A percentile compares a stretch with the other conserved stretches of the same genome.
Conservation (phyloP, 2,888 invertebrate species). For the Norana najaformis region DNA sequence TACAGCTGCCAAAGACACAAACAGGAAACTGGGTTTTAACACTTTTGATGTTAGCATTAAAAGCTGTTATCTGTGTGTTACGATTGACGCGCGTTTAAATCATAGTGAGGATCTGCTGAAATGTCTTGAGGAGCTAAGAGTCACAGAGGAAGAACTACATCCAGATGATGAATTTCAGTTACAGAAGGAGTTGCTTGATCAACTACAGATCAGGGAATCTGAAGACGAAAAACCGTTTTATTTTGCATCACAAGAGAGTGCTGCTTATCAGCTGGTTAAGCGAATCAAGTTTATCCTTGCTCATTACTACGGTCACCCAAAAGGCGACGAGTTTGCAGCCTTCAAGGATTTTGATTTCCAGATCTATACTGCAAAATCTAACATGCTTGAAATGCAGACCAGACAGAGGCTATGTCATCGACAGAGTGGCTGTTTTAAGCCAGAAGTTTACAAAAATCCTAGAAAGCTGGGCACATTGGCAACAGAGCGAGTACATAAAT, state of each 20-base stretch:
- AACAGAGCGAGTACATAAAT: neutral
- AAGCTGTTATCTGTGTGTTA: neutral
- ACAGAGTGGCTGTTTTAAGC: constrained; percentile 31
- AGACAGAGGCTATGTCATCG: constrained; percentile 18
- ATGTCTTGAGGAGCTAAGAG: neutral
- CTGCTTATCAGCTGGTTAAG: constrained; percentile 8
- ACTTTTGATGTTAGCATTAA: neutral
- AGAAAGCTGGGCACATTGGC: neutral
- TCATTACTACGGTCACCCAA: neutral
- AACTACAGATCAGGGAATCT: neutral
- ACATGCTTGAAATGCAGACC: constrained; percentile 33
- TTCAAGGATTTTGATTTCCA: constrained; percentile 34
- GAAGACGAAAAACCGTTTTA: constrained; percentile 19
- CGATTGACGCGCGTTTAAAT: neutral
- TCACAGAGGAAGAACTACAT: neutral
- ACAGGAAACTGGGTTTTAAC: neutral
- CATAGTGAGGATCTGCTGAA: neutral
- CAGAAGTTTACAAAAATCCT: neutral
- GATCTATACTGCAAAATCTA: constrained; percentile 29
- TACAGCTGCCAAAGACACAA: neutral
- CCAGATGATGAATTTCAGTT: constrained; percentile 8
- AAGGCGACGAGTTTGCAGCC: neutral
- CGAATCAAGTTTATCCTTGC: constrained; percentile 25
- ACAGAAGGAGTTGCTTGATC: neutral
- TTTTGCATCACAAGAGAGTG: constrained; percentile 7